phyloP scores from a whole-genome alignment of 2,113 vertebrate genomes.

The Toxotes jaculatrix region DNA sequence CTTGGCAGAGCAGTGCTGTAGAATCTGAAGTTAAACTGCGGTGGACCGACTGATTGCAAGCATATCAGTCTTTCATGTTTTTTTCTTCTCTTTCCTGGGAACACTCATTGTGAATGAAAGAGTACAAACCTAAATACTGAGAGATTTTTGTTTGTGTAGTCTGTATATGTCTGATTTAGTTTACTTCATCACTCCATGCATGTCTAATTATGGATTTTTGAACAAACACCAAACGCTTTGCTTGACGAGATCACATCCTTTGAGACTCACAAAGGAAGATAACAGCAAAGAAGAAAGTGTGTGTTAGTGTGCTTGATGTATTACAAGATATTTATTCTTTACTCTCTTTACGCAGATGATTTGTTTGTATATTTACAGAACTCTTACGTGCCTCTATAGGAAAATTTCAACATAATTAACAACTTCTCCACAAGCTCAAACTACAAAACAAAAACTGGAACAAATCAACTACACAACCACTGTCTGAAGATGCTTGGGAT shows the following conservation, averaged over 20 bases:
- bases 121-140: neutral
- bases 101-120: neutral
- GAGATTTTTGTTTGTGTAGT: neutral
- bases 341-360: neutral
- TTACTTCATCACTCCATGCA: neutral
- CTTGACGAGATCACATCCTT: slow-evolving; percentile 2
- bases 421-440: too few relatives aligned
- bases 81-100: neutral
- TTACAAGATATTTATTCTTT: neutral
- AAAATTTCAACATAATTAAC: neutral
- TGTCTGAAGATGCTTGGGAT: neutral
- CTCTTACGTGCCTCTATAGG: neutral
- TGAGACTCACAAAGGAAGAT: neutral
- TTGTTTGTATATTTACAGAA: neutral
- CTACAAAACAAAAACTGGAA: neutral
- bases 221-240: neutral
- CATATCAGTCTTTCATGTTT: neutral
- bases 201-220: slow-evolving; percentile 11
- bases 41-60: slow-evolving; percentile 20
- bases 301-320: neutral
- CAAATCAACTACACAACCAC: neutral
- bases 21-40: neutral
- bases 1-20: slow-evolving; percentile 29
- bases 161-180: neutral
- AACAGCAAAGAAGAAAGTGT: neutral